Percentiles rank a stretch among this genome's conserved stretches.
These are phyloP conservation scores for Unio pictorum DNA, from an alignment of 2,888 invertebrate genomes.

Conservation along the genomic window DNA sequence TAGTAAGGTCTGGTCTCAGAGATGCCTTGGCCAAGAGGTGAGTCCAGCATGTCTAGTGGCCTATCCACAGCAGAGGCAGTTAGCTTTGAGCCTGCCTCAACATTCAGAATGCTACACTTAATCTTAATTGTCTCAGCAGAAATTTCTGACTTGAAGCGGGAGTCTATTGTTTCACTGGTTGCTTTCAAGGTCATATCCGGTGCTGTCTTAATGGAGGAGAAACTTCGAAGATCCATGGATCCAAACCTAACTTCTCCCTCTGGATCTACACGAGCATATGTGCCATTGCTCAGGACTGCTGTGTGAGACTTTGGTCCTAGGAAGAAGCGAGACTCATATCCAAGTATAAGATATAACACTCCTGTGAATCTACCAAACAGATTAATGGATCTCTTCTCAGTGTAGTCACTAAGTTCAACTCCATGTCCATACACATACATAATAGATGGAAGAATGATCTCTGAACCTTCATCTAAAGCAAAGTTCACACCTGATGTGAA, in stretches of 20 bases:
- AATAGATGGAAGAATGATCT: constrained; percentile 46
- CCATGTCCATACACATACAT: constrained; percentile 53
- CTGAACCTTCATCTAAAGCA: constrained; percentile 38
- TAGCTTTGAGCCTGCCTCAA: constrained; percentile 51
- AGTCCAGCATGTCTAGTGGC: constrained; percentile 43
- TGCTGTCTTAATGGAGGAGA: constrained; percentile 37
- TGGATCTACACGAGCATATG: constrained; percentile 29
- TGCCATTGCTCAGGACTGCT: constrained; percentile 30
- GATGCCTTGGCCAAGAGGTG: constrained; percentile 30
- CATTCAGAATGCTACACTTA: constrained; percentile 34
- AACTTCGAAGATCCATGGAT: constrained; percentile 46
- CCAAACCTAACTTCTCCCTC: constrained; percentile 40
- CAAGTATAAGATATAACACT: constrained; percentile 41
- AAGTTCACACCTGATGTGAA: constrained; percentile 52
- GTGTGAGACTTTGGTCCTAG: constrained; percentile 46
- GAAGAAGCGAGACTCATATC: constrained; percentile 40
- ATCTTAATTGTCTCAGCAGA: constrained; percentile 51
- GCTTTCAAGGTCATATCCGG: constrained; percentile 38
- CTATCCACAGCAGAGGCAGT: constrained; percentile 50
- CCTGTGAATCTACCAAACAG: constrained; percentile 49
- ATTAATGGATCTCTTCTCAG: constrained; percentile 39
- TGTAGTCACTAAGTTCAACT: constrained; percentile 22
- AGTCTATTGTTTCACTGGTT: constrained; percentile 39
- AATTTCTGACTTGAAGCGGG: constrained; percentile 43
- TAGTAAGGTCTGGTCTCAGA: constrained; percentile 7